Evolutionary conservation across 2,888 invertebrate genomes (phyloP), one percentile per base, ranked within the genome.

Genomic region (Sinelater perroti): DNA sequence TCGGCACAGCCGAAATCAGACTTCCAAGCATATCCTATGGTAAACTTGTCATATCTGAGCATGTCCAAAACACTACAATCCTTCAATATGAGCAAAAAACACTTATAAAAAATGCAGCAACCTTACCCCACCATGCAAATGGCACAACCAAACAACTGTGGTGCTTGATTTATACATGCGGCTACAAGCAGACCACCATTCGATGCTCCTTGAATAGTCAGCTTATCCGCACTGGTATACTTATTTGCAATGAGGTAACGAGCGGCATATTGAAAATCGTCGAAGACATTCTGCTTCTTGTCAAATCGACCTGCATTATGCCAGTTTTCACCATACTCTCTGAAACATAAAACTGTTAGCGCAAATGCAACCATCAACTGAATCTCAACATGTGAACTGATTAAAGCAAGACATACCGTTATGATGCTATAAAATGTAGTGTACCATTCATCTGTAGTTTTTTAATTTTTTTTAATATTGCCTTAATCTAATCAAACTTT

Each of bases 291-390:
- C 81, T 98, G 97, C 75, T 98, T 99, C 74, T 96, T 95, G 2
- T 88, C 84, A 60, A 93, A 82, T 14, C 93, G 88, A 1, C 97
- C 99, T 3, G 85, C 91, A 76, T 96, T 92, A 80, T 98, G 97
- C 98, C 98, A 99, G 67, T 89, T 88, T 78, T 97, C 94, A 31
- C 98, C 98, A 78, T 97, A 99, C 77, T 99, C 98, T 1, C 95
- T 94, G 78, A 1, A 72, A 42, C 11, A 18, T 21, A 30, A 44
- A 31, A 72, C 28, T 21, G 1, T 10, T 3, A 18, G 11, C 8
- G 11, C 13, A 47, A 4, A n/a, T n/a, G 10, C 4, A 11, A 5
- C 10, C 8, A 42, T 20, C 4, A 42, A 14, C 18, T 47, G 16
- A 7, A 45, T 28, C 28, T 20, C 13, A 49, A 49, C 24, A n/a